These are phyloP conservation scores for Probosciger aterrimus DNA, from an alignment of 2,113 vertebrate genomes.

Conservation along the genomic window DNA sequence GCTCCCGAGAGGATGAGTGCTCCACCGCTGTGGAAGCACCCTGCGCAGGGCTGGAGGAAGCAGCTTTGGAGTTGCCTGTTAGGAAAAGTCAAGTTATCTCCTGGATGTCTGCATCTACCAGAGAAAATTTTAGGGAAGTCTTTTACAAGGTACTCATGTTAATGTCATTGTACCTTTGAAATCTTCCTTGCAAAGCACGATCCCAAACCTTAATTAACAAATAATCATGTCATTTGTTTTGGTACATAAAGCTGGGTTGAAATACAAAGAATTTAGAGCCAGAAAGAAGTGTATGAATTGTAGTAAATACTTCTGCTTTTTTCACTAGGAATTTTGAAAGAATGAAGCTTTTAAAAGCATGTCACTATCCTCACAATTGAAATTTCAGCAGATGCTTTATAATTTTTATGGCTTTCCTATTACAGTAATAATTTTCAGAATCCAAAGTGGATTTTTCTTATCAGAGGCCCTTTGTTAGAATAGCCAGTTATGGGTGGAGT, in stretches of 20 bases:
- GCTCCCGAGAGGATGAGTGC: not conserved
- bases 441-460: not conserved
- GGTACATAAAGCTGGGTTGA: not conserved
- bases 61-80: not conserved
- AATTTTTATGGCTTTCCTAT: not conserved
- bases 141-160: not conserved
- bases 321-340: not conserved
- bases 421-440: not conserved
- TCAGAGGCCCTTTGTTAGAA: not conserved
- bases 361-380: not conserved
- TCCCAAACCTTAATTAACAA: not conserved
- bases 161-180: not conserved
- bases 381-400: not conserved
- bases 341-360: not conserved
- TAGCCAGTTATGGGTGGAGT: not conserved
- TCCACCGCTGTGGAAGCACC: constrained; percentile 8
- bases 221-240: not conserved
- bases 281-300: not conserved
- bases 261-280: not conserved
- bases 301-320: not conserved
- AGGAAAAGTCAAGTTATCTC: not conserved
- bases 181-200: not conserved
- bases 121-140: not conserved
- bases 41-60: not conserved
- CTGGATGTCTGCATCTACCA: not conserved